A percentile compares a stretch with the other conserved stretches of the same genome.
Evolutionary conservation across 2,797 vertebrate species (phyloP).

Genomic region (Pterois miles): DNA sequence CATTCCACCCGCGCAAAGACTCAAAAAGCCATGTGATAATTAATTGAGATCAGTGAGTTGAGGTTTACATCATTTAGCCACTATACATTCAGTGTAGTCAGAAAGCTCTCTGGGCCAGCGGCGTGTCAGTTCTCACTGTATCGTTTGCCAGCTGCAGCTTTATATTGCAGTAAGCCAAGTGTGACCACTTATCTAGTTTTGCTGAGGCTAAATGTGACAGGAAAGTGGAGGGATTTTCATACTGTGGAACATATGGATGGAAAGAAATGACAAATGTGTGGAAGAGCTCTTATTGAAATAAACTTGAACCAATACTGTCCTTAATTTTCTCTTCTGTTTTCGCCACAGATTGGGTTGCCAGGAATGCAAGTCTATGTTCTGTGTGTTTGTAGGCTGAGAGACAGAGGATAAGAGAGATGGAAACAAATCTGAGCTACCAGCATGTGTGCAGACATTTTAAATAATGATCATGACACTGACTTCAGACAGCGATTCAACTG

Average conservation of each 20-base stretch:
- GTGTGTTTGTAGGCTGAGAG: conserved; percentile 3
- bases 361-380: neutral
- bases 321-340: conserved; percentile 2
- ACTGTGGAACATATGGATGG: neutral
- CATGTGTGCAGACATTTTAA: conserved; percentile 38
- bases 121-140: neutral
- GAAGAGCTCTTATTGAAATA: neutral
- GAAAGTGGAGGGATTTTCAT: neutral
- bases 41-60: conserved; percentile 23
- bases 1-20: conserved; percentile 1
- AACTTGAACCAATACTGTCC: neutral
- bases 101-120: neutral
- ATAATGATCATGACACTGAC: conserved; percentile 8
- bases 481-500: conserved; percentile 28
- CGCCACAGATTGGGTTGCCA: conserved; percentile 15
- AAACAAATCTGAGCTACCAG: conserved; percentile 20
- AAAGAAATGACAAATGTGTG: neutral
- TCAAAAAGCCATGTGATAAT: conserved; percentile 13
- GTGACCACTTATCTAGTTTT: neutral
- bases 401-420: conserved; percentile 2
- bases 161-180: conserved; percentile 7
- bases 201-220: neutral
- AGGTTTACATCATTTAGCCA: neutral
- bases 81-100: neutral
- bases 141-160: conserved; percentile 5